A percentile compares a stretch with the other conserved stretches of the same genome.
phyloP scores from a whole-genome alignment of 2,113 vertebrate species.

The Paralichthys olivaceus region DNA sequence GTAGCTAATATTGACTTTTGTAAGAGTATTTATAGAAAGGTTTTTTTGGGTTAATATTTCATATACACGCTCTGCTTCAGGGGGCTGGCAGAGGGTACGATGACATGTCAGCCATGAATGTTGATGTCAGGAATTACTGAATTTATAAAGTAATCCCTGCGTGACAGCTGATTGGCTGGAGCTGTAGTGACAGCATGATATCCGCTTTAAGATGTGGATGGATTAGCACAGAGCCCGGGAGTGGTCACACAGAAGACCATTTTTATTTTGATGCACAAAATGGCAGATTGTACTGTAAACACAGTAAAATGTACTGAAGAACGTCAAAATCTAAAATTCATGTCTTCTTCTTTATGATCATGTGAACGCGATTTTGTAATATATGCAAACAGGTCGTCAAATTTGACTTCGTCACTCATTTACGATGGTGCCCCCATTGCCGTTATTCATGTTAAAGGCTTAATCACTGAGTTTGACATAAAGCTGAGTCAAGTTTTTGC shows the following conservation, averaged over 20 bases:
- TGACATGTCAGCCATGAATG: not conserved
- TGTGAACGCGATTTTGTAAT: not conserved
- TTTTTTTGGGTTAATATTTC: conserved; percentile 22
- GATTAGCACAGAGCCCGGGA: conserved; percentile 26
- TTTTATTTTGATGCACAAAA: not conserved
- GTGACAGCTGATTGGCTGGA: conserved; percentile 16
- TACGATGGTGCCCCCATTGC: not conserved
- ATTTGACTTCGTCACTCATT: not conserved
- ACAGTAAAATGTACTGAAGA: not conserved
- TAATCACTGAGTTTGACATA: not conserved
- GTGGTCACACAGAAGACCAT: conserved; percentile 2
- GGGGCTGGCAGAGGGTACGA: not conserved
- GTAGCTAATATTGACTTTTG: conserved; percentile 49
- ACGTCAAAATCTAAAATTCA: not conserved
- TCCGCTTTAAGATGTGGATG: not conserved
- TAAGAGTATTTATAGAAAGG: conserved; percentile 68
- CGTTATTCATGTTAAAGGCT: not conserved
- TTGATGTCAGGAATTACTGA: conserved; percentile 24
- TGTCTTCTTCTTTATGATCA: not conserved
- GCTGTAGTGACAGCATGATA: not conserved
- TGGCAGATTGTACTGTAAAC: too few relatives aligned
- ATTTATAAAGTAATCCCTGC: not conserved
- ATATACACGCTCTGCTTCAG: conserved; percentile 2
- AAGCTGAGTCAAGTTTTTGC: not conserved
- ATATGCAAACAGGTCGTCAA: conserved; percentile 6